Evolutionary conservation across 2,888 invertebrate genomes (phyloP).

Genomic region (Polymixis lichenea): DNA sequence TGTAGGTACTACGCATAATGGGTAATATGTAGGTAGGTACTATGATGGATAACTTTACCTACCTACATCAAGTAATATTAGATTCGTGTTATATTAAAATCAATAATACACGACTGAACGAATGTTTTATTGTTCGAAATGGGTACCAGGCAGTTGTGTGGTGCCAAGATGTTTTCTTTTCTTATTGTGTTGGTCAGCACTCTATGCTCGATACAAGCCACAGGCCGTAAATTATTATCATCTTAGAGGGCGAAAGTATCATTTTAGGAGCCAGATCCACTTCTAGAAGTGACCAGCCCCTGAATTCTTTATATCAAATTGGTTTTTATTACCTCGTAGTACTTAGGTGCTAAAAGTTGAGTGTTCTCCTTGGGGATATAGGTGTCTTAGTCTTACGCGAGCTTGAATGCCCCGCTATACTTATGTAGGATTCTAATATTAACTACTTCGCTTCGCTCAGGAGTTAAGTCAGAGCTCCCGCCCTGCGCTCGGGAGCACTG

Average conservation of each 20-base stretch:
- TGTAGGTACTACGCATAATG: background rate
- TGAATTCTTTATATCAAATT: background rate
- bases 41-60: conserved; percentile 10
- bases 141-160: background rate
- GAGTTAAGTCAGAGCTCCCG: too few species aligned
- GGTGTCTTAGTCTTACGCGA: too few species aligned
- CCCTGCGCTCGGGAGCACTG: too few species aligned
- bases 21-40: background rate
- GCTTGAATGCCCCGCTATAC: too few species aligned
- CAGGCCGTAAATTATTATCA: conserved; percentile 10
- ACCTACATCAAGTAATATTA: background rate
- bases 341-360: too few species aligned
- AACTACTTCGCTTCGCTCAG: too few species aligned
- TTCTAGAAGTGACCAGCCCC: background rate
- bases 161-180: conserved; percentile 6
- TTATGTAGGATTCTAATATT: too few species aligned
- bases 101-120: conserved; percentile 14
- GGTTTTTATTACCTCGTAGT: background rate
- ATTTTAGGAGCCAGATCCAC: background rate
- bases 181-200: background rate
- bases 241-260: background rate
- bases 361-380: too few species aligned
- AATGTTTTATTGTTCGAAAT: background rate
- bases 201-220: conserved; percentile 1
- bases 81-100: conserved; percentile 4